Conservation (phyloP, 1,140 invertebrate genomes). For the Drosophila hydei region DNA sequence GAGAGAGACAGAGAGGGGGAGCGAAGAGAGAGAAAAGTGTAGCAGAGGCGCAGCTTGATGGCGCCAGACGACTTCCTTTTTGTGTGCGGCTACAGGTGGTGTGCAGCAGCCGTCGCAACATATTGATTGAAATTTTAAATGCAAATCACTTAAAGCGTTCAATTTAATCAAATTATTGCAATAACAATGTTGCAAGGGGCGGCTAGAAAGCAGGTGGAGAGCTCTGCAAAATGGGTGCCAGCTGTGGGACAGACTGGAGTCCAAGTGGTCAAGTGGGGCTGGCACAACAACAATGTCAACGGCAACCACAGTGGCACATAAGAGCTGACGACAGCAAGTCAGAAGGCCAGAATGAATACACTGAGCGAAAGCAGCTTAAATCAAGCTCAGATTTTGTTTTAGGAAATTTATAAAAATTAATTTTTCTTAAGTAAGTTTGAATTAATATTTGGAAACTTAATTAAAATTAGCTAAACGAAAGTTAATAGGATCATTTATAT, state of each 20-base stretch:
- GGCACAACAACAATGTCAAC: background rate
- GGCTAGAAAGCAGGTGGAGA: background rate
- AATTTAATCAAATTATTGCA: conserved; percentile 82
- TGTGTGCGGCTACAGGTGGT: conserved; percentile 21
- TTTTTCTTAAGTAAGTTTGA: no score
- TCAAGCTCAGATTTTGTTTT: background rate
- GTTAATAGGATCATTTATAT: no score
- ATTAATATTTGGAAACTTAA: no score
- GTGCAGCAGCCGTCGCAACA: conserved; percentile 48
- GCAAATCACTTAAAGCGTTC: conserved; percentile 81
- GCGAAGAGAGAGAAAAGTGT: background rate
- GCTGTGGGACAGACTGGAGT: background rate
- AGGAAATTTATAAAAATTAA: no score
- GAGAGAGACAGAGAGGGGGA: background rate
- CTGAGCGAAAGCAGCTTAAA: background rate
- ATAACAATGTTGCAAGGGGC: conserved; percentile 48
- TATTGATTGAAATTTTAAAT: conserved; percentile 82
- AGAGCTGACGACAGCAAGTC: conserved; percentile 8
- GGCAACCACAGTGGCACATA: background rate
- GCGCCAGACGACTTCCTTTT: conserved; percentile 26
- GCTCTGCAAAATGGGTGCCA: background rate
- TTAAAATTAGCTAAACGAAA: no score
- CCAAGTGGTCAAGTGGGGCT: background rate
- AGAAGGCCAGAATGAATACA: background rate
- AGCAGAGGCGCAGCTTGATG: conserved; percentile 9